Percentiles rank a stretch among this genome's conserved stretches.
These are phyloP conservation scores for Gymnocheta viridis DNA, from an alignment of 2,888 invertebrate genomes.

Conservation along the genomic window DNA sequence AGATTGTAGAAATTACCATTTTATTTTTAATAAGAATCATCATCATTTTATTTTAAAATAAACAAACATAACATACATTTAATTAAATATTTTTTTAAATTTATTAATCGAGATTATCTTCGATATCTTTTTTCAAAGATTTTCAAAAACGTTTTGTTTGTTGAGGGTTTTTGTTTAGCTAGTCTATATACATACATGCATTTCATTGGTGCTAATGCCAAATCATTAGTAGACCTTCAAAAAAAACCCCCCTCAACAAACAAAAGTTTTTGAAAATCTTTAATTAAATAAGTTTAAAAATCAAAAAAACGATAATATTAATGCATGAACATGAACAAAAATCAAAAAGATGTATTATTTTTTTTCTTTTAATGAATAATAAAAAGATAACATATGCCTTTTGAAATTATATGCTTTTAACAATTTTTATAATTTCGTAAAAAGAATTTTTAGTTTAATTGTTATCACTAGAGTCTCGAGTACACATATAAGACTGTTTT, in stretches of 20 bases:
- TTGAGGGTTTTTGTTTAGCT: no score
- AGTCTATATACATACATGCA: no score
- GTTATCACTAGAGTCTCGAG: constrained; percentile 52
- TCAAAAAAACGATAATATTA: background rate
- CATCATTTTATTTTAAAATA: constrained; percentile 38
- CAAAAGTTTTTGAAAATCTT: no score
- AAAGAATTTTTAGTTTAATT: constrained; percentile 55
- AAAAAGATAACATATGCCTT: background rate
- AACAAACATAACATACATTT: constrained; percentile 24
- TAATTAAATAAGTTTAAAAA: background rate
- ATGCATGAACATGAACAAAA: constrained; percentile 3
- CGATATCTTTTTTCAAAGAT: no score
- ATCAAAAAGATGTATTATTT: background rate
- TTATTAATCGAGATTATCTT: no score
- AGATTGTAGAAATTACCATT: constrained; percentile 66
- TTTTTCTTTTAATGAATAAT: background rate
- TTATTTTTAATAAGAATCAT: constrained; percentile 53
- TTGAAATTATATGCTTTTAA: background rate
- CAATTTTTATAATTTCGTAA: background rate
- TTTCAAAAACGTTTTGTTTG: no score
- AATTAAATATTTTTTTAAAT: no score
- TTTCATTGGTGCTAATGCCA: no score
- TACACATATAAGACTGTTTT: constrained; percentile 69
- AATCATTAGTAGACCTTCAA: no score
- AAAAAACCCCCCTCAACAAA: no score